Percentiles rank a stretch among this genome's conserved stretches.
Evolutionary conservation across 1,140 invertebrate genomes (phyloP).

Genomic region (Euborellia annulipes): DNA sequence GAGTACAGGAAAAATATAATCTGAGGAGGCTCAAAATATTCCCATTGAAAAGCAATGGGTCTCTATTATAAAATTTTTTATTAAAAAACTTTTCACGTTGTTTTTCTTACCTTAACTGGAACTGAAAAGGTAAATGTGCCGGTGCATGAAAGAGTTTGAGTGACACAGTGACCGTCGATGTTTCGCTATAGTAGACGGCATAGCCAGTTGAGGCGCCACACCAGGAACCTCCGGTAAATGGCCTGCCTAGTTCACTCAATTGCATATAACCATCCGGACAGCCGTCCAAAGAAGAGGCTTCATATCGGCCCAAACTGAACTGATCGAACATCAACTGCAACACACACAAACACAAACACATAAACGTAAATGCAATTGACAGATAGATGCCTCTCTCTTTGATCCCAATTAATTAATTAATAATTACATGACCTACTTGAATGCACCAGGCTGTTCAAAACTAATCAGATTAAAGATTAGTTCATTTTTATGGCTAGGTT

Average conservation of each 20-base stretch:
- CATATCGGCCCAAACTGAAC: conserved; percentile 61
- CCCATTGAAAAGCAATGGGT: no score
- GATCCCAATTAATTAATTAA: no score
- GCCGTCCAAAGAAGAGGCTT: conserved; percentile 36
- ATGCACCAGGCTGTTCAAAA: no score
- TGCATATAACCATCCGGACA: conserved; percentile 42
- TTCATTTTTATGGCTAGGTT: no score
- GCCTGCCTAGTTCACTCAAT: conserved; percentile 59
- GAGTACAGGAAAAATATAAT: no score
- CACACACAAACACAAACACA: conserved; percentile 16
- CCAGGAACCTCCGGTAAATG: conserved; percentile 71
- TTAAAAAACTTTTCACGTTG: no score
- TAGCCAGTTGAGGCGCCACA: conserved; percentile 55
- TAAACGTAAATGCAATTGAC: no score
- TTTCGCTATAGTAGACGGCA: conserved; percentile 73
- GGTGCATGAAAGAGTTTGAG: conserved; percentile 52
- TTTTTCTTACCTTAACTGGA: conserved; percentile 38
- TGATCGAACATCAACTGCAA: conserved; percentile 69
- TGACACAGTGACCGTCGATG: conserved; percentile 61
- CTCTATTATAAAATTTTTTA: no score
- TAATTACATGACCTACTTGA: no score
- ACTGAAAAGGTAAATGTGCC: conserved; percentile 47
- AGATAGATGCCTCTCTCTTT: no score
- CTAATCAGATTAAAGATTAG: no score
- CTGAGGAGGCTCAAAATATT: no score